Percentiles rank a stretch among this genome's conserved stretches.
These are phyloP conservation scores for Tinamus major DNA, from an alignment of 2,797 vertebrate species.

Conservation along the genomic window DNA sequence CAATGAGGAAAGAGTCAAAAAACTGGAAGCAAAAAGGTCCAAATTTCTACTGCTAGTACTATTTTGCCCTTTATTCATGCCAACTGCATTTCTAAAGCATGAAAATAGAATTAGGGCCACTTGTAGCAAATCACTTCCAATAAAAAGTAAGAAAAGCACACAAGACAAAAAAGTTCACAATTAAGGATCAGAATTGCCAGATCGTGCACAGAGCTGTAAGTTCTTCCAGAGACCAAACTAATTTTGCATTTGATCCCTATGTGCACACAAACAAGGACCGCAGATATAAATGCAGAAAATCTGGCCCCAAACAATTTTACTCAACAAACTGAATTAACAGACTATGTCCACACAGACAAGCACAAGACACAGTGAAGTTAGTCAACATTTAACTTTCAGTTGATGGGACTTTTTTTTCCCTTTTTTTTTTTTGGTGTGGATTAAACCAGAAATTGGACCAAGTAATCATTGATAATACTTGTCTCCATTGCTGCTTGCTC, in stretches of 20 bases:
- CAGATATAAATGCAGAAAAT: conserved; percentile 34
- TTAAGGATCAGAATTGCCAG: conserved; percentile 33
- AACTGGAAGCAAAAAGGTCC: conserved; percentile 31
- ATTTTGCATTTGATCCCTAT: neutral
- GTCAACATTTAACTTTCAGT: conserved; percentile 60
- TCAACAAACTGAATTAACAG: conserved; percentile 57
- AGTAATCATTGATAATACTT: neutral
- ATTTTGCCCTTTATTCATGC: conserved; percentile 47
- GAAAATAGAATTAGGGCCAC: neutral
- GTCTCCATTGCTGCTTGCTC: conserved; percentile 32
- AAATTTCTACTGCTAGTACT: conserved; percentile 20
- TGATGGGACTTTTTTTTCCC: neutral
- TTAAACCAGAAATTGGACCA: conserved; percentile 2
- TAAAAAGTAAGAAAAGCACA: conserved; percentile 50
- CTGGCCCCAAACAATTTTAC: conserved; percentile 52
- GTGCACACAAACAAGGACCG: conserved; percentile 13
- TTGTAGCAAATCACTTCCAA: conserved; percentile 59
- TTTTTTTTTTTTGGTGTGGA: accelerated
- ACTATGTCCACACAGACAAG: conserved; percentile 66
- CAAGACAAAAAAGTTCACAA: conserved; percentile 38
- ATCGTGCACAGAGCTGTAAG: neutral
- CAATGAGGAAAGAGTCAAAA: conserved; percentile 29
- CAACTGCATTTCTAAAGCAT: conserved; percentile 48
- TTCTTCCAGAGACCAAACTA: conserved; percentile 20
- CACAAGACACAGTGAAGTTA: conserved; percentile 65